Percentiles rank a stretch among this genome's conserved stretches.
phyloP scores from a whole-genome alignment of 2,888 invertebrate genomes.

The Erebia aethiops region DNA sequence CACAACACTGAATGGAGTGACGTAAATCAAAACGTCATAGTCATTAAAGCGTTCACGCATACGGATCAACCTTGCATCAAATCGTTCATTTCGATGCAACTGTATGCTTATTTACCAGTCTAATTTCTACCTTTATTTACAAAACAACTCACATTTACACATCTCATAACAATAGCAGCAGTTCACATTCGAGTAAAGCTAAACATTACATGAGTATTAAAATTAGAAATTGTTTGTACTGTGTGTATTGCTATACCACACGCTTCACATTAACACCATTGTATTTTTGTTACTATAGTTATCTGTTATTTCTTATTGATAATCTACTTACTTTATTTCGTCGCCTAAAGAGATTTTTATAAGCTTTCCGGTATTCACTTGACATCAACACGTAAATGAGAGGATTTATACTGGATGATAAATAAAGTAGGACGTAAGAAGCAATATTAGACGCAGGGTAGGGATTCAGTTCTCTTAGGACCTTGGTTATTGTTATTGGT shows the following conservation, averaged over 20 bases:
- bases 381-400: slow-evolving; percentile 97
- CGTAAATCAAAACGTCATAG: neutral
- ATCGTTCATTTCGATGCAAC: neutral
- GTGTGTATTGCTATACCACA: neutral
- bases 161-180: slow-evolving; percentile 15
- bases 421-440: slow-evolving; percentile 91
- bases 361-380: slow-evolving; percentile 94
- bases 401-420: slow-evolving; percentile 95
- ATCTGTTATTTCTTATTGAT: slow-evolving; percentile 36
- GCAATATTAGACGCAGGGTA: slow-evolving; percentile 88
- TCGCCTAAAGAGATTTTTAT: slow-evolving; percentile 88
- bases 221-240: slow-evolving; percentile 5
- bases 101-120: slow-evolving; percentile 9
- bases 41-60: neutral
- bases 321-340: slow-evolving; percentile 49
- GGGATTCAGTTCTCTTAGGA: slow-evolving; percentile 84
- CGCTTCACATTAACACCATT: slow-evolving; percentile 7
- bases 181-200: slow-evolving; percentile 20
- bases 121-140: slow-evolving; percentile 26
- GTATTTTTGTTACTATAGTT: slow-evolving; percentile 22
- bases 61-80: neutral
- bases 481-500: slow-evolving; percentile 94
- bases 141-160: slow-evolving; percentile 20
- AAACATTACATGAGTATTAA: slow-evolving; percentile 35
- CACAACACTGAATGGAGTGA: too few species aligned